Evolutionary conservation across 2,797 vertebrate species (phyloP), one percentile per base, ranked within the genome.

Genomic region (Myotis daubentonii): DNA sequence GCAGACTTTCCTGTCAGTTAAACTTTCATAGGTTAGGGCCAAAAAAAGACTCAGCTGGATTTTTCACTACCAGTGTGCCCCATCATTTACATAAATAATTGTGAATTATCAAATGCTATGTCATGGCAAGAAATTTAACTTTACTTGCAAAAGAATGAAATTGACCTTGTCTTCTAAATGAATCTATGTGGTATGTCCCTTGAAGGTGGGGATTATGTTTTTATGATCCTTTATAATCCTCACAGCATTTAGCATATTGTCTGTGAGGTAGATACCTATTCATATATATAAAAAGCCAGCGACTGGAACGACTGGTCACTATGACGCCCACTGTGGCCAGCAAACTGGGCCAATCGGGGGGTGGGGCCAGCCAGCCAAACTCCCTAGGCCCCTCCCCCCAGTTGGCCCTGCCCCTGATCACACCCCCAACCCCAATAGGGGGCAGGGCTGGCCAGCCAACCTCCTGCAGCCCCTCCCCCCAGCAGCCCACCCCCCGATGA

Each of bases 41-140:
- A 72, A 82, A 78, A 90, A 87, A 13, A 88, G 60, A 19, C 47
- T 51, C 36, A 81, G n/a, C 62, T 90, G 47, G 38, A 53, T 44
- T 81, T 87, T 90, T 81, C 16, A 72, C 49, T 74, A 33, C 66
- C 53, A 49, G 4, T 87, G 25, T 95, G 33, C 60, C 62, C 10
- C 30, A 36, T 72, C 8, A 66, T 87, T 91, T 71, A 83, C 44
- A 17, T 55, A 72, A 66, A 16, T 66, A 75, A 10, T 62, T 70
- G 70, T 47, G 47, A 78, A 49, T 83, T 91, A 84, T 12, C 38
- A 75, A n/a, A 33, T 94, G 51, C 36, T 70, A 0, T 91, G 49
- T 74, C 17, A 51, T 74, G 33, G 44, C 68, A 83, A 53, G 71
- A 62, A 86, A 87, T 83, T 93, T 33, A 79, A 91, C 89, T 95